phyloP scores from a whole-genome alignment of 64 coral and sea anemone species.

The Pachyseris speciosa region DNA sequence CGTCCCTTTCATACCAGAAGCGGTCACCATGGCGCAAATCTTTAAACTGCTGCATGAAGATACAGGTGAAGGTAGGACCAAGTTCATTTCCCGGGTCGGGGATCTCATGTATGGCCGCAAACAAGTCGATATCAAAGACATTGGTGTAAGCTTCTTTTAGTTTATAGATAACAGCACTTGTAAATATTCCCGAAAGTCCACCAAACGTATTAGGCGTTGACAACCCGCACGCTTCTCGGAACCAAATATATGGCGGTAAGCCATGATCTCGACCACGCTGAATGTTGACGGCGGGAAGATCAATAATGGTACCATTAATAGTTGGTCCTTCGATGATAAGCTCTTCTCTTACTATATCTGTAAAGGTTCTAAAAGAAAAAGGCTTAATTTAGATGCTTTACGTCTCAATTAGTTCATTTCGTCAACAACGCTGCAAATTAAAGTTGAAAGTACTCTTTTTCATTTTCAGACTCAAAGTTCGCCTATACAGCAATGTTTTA shows the following conservation, averaged over 20 bases:
- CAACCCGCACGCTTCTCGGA: background rate
- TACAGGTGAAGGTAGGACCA: slow-evolving; percentile 17
- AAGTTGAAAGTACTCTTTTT: no score
- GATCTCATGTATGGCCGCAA: background rate
- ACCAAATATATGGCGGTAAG: slow-evolving; percentile 45
- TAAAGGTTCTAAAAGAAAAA: slow-evolving; percentile 1
- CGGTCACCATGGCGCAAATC: slow-evolving; percentile 32
- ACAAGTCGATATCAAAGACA: slow-evolving; percentile 64
- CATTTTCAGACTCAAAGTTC: no score
- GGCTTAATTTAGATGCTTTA: no score
- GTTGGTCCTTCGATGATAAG: background rate
- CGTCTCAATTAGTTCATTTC: no score
- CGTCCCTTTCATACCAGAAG: slow-evolving; percentile 20
- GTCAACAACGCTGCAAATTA: no score
- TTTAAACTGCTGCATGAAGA: slow-evolving; percentile 30
- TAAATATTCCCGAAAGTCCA: background rate
- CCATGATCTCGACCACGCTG: no score
- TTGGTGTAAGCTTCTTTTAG: background rate
- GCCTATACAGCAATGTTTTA: no score
- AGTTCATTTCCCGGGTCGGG: background rate
- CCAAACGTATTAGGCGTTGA: background rate
- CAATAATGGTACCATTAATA: background rate
- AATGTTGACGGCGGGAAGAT: slow-evolving; percentile 61
- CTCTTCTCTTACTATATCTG: background rate
- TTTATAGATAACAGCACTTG: background rate